A percentile compares a stretch with the other conserved stretches of the same genome.
These are phyloP conservation scores for Anser brachyrhynchus DNA, from an alignment of 2,113 vertebrate genomes.

Conservation along the genomic window DNA sequence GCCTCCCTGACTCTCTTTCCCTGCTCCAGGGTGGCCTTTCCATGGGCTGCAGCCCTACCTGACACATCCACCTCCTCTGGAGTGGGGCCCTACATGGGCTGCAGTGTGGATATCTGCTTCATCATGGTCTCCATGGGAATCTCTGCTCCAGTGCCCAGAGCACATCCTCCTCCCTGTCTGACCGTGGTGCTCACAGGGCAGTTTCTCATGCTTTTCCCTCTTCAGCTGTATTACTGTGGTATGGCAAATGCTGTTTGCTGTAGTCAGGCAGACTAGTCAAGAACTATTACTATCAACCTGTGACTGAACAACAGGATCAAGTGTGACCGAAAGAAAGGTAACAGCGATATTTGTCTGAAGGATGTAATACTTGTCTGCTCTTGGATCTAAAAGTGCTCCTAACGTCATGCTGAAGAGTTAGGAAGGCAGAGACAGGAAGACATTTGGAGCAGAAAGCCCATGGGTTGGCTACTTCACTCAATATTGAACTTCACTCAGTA, in stretches of 20 bases:
- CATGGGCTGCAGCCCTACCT: not conserved
- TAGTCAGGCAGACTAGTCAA: not conserved
- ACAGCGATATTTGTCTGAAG: not conserved
- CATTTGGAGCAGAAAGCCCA: not conserved
- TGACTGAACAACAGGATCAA: not conserved
- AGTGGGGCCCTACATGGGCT: not conserved
- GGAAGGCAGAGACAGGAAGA: not conserved
- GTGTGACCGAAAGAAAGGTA: not conserved
- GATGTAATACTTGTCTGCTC: fast-evolving
- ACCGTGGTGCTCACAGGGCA: not conserved
- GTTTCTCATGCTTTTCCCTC: not conserved
- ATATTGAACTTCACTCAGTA: not conserved
- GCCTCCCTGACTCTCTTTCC: not conserved
- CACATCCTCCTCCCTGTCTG: not conserved
- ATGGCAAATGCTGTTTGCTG: not conserved
- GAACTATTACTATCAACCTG: not conserved
- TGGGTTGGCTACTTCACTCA: not conserved
- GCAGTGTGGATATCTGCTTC: not conserved
- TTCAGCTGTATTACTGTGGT: not conserved
- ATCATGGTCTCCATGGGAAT: not conserved
- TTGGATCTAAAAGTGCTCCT: not conserved
- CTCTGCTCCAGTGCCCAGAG: not conserved
- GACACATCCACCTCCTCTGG: not conserved
- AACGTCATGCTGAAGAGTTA: not conserved
- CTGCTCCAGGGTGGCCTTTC: not conserved